Evolutionary conservation across 2,113 vertebrate species (phyloP).

Genomic region (Crocuta crocuta): DNA sequence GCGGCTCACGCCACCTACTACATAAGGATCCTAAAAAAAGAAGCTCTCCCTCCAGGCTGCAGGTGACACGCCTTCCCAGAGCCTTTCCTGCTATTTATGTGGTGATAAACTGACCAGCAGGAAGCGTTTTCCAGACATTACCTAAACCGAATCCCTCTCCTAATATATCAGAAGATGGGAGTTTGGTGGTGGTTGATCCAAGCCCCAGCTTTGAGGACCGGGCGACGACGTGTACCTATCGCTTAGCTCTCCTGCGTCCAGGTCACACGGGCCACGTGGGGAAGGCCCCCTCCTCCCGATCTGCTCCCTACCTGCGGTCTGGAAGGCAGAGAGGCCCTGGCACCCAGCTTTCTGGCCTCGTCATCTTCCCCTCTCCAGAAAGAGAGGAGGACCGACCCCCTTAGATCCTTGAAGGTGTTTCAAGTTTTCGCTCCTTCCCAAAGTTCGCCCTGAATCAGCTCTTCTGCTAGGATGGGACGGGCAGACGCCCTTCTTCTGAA

Average conservation of each 20-base stretch:
- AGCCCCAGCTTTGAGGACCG: not conserved
- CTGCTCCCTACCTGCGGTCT: not conserved
- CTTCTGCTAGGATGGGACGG: not conserved
- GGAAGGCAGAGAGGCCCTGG: not conserved
- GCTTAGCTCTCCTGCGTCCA: not conserved
- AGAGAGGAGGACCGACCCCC: not conserved
- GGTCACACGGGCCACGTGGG: accelerated
- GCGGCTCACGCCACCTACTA: too few species aligned
- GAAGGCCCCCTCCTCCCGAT: accelerated
- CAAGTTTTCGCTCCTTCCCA: accelerated
- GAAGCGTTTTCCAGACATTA: not conserved
- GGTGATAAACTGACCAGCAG: not conserved
- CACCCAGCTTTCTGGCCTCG: accelerated
- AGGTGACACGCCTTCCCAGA: accelerated
- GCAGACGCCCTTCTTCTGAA: not conserved
- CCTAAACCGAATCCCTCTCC: not conserved
- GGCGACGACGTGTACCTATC: not conserved
- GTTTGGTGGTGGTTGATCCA: not conserved
- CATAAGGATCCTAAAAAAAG: too few species aligned
- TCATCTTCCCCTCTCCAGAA: not conserved
- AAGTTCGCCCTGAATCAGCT: not conserved
- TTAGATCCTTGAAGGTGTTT: not conserved
- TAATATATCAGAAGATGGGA: not conserved
- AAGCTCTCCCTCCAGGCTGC: not conserved
- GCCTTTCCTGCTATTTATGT: not conserved